phyloP scores from a whole-genome alignment of 2,797 vertebrate genomes.

The Crypturellus tataupa region DNA sequence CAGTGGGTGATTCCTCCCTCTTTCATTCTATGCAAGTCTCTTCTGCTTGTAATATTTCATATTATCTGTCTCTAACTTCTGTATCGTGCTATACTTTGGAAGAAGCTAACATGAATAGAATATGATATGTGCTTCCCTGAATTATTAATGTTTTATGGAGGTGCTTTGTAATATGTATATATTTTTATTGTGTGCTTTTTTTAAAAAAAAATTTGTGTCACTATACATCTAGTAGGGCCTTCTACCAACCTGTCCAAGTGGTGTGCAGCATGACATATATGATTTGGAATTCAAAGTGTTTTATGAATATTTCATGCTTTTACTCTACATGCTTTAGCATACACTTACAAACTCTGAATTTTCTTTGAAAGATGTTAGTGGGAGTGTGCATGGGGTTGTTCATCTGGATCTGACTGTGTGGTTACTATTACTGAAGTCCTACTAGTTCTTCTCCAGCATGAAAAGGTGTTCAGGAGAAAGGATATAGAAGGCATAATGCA shows the following conservation, averaged over 20 bases:
- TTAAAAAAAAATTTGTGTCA: neutral
- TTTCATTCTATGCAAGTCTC: neutral
- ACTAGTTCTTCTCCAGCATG: neutral
- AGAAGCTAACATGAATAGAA: neutral
- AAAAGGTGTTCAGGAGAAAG: neutral
- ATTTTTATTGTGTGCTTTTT: neutral
- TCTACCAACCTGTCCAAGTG: neutral
- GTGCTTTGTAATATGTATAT: neutral
- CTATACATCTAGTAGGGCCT: neutral
- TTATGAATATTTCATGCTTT: neutral
- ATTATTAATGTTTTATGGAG: neutral
- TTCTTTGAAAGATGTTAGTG: neutral
- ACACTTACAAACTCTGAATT: neutral
- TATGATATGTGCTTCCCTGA: neutral
- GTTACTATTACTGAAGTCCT: neutral
- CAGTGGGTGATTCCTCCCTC: neutral
- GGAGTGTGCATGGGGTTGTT: neutral
- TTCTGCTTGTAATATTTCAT: neutral
- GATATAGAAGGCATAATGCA: neutral
- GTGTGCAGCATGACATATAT: neutral
- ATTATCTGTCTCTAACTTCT: neutral
- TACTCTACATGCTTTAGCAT: neutral
- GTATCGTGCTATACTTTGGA: neutral
- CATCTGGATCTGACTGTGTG: neutral
- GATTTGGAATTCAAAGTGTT: neutral